Conservation (phyloP, 2,113 vertebrate genomes). For the Calonectris borealis region DNA sequence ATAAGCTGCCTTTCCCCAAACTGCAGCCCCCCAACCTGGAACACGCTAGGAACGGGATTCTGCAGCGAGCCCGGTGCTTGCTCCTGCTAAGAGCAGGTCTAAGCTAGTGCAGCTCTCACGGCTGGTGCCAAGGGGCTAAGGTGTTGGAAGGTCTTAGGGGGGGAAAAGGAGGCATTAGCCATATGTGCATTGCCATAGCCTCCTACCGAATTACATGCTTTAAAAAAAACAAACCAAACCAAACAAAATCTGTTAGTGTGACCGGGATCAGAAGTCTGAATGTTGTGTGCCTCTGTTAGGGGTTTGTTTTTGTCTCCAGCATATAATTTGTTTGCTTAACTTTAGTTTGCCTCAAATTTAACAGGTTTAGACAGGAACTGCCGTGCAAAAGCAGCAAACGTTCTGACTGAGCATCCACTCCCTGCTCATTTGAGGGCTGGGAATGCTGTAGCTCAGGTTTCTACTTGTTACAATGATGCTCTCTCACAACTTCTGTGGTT, state of each 20-base stretch:
- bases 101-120: not conserved
- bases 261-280: not conserved
- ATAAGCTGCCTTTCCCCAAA: not conserved
- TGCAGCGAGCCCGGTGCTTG: not conserved
- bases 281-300: not conserved
- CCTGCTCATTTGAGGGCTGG: slow-evolving; percentile 44
- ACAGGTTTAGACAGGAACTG: slow-evolving; percentile 50
- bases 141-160: not conserved
- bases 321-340: slow-evolving; percentile 39
- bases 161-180: not conserved
- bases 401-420: slow-evolving; percentile 54
- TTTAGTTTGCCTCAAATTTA: slow-evolving; percentile 48
- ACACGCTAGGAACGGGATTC: not conserved
- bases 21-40: not conserved
- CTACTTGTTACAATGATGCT: slow-evolving; percentile 28
- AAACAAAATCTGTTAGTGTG: not conserved
- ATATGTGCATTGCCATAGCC: not conserved
- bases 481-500: slow-evolving; percentile 27
- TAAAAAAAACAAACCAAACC: not conserved
- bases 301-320: not conserved
- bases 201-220: not conserved
- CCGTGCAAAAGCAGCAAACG: slow-evolving; percentile 32
- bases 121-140: not conserved
- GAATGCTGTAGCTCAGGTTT: slow-evolving; percentile 65
- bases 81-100: not conserved